Evolutionary conservation across 2,113 vertebrate species (phyloP).

Genomic region (Mionectes macconnelli): DNA sequence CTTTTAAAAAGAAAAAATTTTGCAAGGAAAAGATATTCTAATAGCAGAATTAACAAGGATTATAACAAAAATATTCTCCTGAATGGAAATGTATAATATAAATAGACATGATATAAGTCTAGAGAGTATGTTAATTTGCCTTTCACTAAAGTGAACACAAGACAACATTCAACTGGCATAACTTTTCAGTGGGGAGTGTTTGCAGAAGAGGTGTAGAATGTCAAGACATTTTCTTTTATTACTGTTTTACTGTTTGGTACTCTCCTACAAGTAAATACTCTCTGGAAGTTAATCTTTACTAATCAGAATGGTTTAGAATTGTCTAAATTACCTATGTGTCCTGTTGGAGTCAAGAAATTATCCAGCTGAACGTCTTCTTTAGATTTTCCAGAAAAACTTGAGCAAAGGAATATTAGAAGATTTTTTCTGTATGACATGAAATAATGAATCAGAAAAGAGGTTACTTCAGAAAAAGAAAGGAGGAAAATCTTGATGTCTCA

Average conservation of each 20-base stretch:
- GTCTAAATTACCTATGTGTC: neutral
- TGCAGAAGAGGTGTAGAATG: neutral
- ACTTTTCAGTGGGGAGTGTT: neutral
- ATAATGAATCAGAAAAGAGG: neutral
- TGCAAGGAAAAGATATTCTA: neutral
- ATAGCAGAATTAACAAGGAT: neutral
- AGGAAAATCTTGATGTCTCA: neutral
- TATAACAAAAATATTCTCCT: neutral
- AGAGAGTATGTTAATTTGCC: neutral
- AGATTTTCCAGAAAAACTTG: neutral
- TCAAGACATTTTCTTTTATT: neutral
- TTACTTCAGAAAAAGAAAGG: neutral
- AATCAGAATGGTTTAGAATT: neutral
- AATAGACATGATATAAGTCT: neutral
- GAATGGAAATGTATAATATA: neutral
- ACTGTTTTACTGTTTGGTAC: neutral
- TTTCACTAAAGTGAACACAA: neutral
- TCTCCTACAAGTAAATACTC: neutral
- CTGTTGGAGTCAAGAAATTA: neutral
- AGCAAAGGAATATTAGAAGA: neutral
- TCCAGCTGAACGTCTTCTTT: neutral
- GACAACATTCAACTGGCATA: neutral
- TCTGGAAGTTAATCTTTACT: neutral
- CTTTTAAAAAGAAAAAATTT: neutral
- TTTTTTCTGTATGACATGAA: neutral